Conservation (phyloP, 2,797 vertebrate species). For the Spinus pinus region DNA sequence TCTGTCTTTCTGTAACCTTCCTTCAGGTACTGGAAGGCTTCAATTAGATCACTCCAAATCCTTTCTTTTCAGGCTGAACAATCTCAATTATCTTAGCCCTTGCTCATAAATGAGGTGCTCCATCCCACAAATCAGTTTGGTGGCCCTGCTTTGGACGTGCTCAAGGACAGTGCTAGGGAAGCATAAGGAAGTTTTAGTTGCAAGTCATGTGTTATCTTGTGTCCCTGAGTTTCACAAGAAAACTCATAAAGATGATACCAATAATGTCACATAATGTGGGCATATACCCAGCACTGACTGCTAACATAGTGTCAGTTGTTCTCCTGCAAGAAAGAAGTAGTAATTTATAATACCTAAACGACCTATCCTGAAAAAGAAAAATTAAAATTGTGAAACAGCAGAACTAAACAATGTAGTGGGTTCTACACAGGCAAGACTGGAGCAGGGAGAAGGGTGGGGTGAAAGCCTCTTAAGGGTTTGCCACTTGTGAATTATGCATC, state of each 20-base stretch:
- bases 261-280: background rate
- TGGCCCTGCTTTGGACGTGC: background rate
- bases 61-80: background rate
- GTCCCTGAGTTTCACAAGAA: background rate
- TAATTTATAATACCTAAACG: background rate
- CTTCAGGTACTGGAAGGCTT: background rate
- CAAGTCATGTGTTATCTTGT: rapidly evolving
- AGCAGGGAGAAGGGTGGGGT: background rate
- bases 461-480: conserved; percentile 53
- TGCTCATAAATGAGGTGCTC: background rate
- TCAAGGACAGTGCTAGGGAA: background rate
- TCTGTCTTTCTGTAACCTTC: background rate
- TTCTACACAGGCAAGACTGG: background rate
- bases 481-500: conserved; percentile 65
- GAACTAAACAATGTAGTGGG: background rate
- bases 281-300: background rate
- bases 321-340: background rate
- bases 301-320: background rate
- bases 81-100: background rate
- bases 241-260: background rate
- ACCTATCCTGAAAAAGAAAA: background rate
- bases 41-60: background rate
- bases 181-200: background rate
- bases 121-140: background rate
- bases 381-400: background rate